Base-by-base conservation (phyloP, 53 echinoderm and acorn worm genomes). In the Henricia sp. region DNA sequence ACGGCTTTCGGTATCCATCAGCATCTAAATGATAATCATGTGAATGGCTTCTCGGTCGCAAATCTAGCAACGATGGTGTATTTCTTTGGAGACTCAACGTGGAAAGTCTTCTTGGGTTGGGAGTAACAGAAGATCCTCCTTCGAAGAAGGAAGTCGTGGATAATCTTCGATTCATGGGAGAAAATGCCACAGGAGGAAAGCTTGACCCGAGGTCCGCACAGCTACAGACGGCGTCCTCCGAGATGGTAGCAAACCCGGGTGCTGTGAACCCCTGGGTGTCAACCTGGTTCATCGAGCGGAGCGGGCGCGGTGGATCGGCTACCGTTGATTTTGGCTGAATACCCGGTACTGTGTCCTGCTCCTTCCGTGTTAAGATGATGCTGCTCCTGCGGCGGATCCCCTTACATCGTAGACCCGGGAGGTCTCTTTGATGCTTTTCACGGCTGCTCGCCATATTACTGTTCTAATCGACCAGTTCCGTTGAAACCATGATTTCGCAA, bases 341-440 rank as follows among this genome's bases (percentile, higher is more conserved):
- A 19, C 39, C 56, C 37, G 76, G 76, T 39, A 37, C 70, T 1
- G 46, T 24, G 9, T 41, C 70, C 36, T 69, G 19, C 32, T 37
- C 36, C 17, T 75, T 75, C 76, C 76, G 21, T 13, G 76, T 75
- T 41, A 75, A 37, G 57, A 58, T 75, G 76, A 75, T 75, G 58
- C 76, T 75, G 33, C 58, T 75, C 52, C 68, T 40, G 39, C 68
- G 68, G 9, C 41, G 38, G 13, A 56, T 58, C 70, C 14, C 23
- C 59, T 39, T 57, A 4, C 40, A 57, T 25, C 76, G 76, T 27
- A 41, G n/a, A n/a, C n/a, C n/a, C n/a, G n/a, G n/a, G n/a, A n/a
- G n/a, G n/a, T n/a, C n/a, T n/a, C n/a, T n/a, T n/a, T n/a, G n/a
- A n/a, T n/a, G n/a, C n/a, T n/a, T n/a, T n/a, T n/a, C n/a, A n/a